Base-by-base conservation (phyloP, 2,888 invertebrate genomes). In the Xestia rhomboidea region DNA sequence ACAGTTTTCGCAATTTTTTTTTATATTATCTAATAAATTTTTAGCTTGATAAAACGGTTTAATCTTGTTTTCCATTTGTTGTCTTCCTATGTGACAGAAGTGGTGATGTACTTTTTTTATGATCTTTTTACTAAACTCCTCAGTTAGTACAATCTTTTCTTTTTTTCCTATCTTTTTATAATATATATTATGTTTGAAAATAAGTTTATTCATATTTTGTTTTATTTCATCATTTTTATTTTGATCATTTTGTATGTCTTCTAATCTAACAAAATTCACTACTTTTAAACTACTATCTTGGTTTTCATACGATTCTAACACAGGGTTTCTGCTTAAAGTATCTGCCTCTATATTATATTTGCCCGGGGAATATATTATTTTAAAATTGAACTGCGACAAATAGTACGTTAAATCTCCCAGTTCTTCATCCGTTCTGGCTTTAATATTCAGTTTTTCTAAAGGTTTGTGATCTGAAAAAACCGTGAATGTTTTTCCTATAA, bases 311-410 rank as follows among this genome's bases (percentile, higher is more conserved):
- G 72, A 21, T 64, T 64, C 5, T 54, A 73, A 30, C 15, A 66
- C 54, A 1, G 49, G 73, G 8, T 51, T 72, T 72, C 64, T 72
- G 13, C 51, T 72, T 5, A 64, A 2, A 63, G 8, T 21, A 27
- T 64, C 64, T 10, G 72, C 72, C 15, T 72, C 64, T 30, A 72
- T 1, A 11, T 73, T 73, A 11, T 73, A 4, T 18, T 73, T 73
- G 4, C 66, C 64, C 2, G 64, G 64, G 0, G 27, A 64, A 41
- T 72, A 72, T 64, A 63, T 51, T 21, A 72, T 3, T 27, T 64
- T 0, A 10, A 70, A 70, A 70, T 60, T 44, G 6, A 44, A 60
- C 0, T 72, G 64, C 0, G 49, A 72, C 1, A 64, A 5, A 15
- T 51, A 64, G 5, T 64, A 64, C 0, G 72, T 64, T 1, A 70